Evolutionary conservation across 2,888 invertebrate species (phyloP).

Genomic region (Hypercompe scribonia): DNA sequence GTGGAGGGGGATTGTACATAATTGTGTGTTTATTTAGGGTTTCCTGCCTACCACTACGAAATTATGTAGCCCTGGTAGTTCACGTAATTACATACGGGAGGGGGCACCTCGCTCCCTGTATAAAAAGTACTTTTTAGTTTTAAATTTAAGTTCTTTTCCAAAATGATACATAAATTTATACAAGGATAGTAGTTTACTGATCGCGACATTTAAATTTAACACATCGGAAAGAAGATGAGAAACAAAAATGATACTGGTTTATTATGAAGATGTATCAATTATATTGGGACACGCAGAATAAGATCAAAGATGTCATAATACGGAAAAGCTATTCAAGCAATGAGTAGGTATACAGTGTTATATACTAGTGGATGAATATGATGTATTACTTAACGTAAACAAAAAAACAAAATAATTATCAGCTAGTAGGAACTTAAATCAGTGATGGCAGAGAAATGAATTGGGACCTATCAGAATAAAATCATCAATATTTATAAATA

Average conservation of each 20-base stretch:
- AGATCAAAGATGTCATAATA: background rate
- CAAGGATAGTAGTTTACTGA: background rate
- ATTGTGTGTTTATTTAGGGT: conserved; percentile 77
- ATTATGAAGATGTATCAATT: no score
- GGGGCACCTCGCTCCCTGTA: conserved; percentile 48
- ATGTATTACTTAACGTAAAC: background rate
- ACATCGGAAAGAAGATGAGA: background rate
- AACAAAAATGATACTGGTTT: background rate
- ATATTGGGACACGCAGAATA: no score
- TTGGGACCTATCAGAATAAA: background rate
- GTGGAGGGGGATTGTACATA: conserved; percentile 69
- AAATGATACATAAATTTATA: background rate
- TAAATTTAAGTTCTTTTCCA: background rate
- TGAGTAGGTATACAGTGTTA: background rate
- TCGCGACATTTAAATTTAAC: no score
- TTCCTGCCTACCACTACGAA: conserved; percentile 63
- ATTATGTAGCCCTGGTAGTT: conserved; percentile 66
- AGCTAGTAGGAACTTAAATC: background rate
- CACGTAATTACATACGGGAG: conserved; percentile 66
- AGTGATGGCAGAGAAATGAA: background rate
- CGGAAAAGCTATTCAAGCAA: background rate
- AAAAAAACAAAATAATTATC: no score
- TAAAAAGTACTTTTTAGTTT: conserved; percentile 9
- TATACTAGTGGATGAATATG: background rate
- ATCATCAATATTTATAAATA: no score